Conservation (phyloP, 2,113 vertebrate genomes). For the Anser cygnoides region DNA sequence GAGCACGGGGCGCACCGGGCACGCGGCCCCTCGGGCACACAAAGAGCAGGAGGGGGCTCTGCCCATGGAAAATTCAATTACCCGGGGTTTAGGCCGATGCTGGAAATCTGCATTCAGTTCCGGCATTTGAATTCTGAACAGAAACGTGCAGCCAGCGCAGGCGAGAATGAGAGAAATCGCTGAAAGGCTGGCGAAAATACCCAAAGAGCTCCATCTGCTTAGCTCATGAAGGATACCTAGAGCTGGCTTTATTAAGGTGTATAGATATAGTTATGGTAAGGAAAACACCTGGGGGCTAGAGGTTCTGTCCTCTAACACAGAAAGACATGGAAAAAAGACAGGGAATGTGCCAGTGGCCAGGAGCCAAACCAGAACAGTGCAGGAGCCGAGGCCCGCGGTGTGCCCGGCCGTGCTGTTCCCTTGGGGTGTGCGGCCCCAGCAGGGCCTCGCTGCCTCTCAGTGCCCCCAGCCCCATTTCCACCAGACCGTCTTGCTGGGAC, state of each 20-base stretch:
- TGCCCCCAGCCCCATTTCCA: accelerated
- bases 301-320: background rate
- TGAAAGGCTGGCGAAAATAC: slow-evolving; percentile 11
- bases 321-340: background rate
- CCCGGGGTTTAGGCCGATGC: background rate
- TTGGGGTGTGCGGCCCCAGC: no score
- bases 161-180: background rate
- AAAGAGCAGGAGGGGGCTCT: background rate
- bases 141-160: background rate
- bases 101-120: background rate
- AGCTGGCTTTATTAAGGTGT: background rate
- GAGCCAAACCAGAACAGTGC: background rate
- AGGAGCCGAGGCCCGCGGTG: no score
- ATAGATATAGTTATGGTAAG: background rate
- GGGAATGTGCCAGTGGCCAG: accelerated
- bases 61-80: background rate
- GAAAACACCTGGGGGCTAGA: background rate
- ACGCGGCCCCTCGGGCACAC: no score
- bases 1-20: accelerated
- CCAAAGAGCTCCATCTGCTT: slow-evolving; percentile 18
- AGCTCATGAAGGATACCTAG: background rate
- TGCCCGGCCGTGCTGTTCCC: no score
- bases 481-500: background rate
- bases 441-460: background rate
- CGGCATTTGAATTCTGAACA: background rate